Conservation (phyloP, 2,113 vertebrate species). For the Tachuris rubrigastra region DNA sequence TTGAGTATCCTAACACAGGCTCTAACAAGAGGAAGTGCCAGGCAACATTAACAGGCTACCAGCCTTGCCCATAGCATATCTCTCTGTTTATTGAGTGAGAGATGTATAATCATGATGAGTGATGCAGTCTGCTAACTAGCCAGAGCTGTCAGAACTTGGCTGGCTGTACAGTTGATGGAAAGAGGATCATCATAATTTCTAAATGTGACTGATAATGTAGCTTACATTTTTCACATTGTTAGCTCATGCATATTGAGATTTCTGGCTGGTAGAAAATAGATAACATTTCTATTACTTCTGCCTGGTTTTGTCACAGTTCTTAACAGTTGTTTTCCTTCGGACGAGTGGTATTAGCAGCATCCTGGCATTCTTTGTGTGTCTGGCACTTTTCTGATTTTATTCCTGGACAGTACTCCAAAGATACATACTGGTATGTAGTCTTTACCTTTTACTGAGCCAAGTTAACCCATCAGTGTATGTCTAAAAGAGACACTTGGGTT, state of each 20-base stretch:
- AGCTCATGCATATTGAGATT: neutral
- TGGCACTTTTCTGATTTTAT: constrained; percentile 2
- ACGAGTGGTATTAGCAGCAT: neutral
- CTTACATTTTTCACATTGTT: constrained; percentile 28
- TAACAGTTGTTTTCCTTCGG: constrained; percentile 7
- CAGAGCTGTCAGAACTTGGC: constrained; percentile 44
- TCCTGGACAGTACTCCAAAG: neutral
- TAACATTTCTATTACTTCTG: neutral
- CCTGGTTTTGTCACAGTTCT: neutral
- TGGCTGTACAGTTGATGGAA: neutral
- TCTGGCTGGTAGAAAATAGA: constrained; percentile 2
- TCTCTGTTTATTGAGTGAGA: neutral
- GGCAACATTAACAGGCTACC: neutral
- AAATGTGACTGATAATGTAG: constrained; percentile 16
- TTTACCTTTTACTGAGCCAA: neutral
- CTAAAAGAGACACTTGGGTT: neutral
- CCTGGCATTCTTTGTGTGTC: neutral
- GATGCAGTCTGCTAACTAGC: constrained; percentile 7
- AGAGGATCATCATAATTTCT: constrained; percentile 16
- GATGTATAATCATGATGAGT: neutral
- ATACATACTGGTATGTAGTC: neutral
- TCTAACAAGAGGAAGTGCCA: neutral
- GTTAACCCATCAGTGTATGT: neutral
- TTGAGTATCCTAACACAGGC: neutral
- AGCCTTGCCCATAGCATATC: neutral